These are phyloP conservation scores for Porites lobata DNA, from an alignment of 92 coral and sea anemone genomes.

Conservation along the genomic window DNA sequence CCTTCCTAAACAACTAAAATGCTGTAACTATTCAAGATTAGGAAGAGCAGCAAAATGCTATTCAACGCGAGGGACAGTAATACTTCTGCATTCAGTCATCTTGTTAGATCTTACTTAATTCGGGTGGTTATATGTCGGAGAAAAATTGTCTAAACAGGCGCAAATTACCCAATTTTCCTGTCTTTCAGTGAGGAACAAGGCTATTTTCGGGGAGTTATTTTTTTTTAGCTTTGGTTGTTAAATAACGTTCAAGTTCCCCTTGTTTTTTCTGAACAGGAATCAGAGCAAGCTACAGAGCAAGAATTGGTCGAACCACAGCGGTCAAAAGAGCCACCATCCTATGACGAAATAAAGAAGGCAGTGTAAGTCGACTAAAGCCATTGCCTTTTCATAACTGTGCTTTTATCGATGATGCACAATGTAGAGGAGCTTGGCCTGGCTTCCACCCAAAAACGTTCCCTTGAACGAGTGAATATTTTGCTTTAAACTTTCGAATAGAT, in stretches of 20 bases:
- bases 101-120: no score
- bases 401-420: no score
- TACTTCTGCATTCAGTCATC: no score
- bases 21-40: no score
- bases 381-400: not conserved
- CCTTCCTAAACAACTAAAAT: no score
- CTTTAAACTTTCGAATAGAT: no score
- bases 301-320: not conserved
- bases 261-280: not conserved
- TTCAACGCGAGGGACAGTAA: no score
- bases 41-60: no score
- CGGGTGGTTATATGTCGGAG: no score
- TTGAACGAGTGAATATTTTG: not conserved
- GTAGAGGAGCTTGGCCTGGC: no score
- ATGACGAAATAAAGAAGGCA: constrained; percentile 34
- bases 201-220: not conserved
- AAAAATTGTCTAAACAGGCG: no score
- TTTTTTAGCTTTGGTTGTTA: not conserved
- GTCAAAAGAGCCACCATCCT: constrained; percentile 48
- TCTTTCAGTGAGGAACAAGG: not conserved
- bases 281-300: not conserved
- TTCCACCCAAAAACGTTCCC: not conserved
- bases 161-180: not conserved
- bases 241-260: not conserved
- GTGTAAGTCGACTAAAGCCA: constrained; percentile 9